phyloP scores from a whole-genome alignment of 2,888 invertebrate species.

The Stenurella melanura region DNA sequence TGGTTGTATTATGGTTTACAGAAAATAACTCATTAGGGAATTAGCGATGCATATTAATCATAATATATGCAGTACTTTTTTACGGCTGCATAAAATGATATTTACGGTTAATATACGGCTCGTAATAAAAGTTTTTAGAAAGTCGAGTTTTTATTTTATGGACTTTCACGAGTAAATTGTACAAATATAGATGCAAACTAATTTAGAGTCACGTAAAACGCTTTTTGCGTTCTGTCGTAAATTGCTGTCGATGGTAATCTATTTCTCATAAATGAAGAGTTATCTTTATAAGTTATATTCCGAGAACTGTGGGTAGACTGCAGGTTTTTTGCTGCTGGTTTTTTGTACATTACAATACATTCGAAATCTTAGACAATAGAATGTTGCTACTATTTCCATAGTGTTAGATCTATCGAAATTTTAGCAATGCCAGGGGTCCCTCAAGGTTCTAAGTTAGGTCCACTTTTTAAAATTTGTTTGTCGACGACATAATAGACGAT shows the following conservation, averaged over 20 bases:
- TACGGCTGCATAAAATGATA: background rate
- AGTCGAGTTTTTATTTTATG: slow-evolving; percentile 1
- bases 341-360: too few relatives aligned
- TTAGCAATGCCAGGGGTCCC: too few relatives aligned
- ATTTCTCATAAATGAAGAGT: background rate
- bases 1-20: background rate
- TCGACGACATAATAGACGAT: too few relatives aligned
- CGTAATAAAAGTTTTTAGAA: background rate
- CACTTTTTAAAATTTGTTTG: too few relatives aligned
- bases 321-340: too few relatives aligned
- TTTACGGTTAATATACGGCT: background rate
- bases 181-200: background rate
- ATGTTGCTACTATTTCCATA: too few relatives aligned
- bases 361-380: too few relatives aligned
- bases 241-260: background rate
- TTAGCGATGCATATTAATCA: slow-evolving; percentile 1
- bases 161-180: background rate
- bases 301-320: too few relatives aligned
- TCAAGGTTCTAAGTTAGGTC: too few relatives aligned
- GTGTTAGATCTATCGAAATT: too few relatives aligned
- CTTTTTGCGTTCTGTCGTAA: background rate
- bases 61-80: background rate
- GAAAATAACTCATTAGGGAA: slow-evolving; percentile 7
- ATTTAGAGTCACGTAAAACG: background rate
- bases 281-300: too few relatives aligned